Evolutionary conservation across 2,797 vertebrate species (phyloP), one percentile per base, ranked within the genome.

Genomic region (Cygnus olor): DNA sequence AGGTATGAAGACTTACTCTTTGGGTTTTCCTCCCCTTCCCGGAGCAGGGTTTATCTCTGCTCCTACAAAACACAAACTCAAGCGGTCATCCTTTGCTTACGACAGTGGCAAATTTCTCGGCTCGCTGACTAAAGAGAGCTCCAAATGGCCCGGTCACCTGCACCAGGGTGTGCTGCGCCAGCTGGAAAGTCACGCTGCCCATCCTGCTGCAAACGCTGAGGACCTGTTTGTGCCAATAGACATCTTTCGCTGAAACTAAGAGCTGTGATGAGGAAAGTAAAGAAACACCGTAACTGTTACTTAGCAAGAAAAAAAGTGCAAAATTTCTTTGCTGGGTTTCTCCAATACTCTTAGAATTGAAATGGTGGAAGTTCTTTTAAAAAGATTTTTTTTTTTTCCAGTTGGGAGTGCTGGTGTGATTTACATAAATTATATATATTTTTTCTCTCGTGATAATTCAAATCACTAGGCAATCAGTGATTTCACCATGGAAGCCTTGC

Each of bases 61-160:
- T 57, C 7, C 36, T 73, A 24, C 11, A 1, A 40, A 14, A 17
- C 5, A 3, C 36, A 81, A 92, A 30, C 22, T 44, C 5, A 58
- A 72, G 21, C 0, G 40, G 42, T 11, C 53, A 49, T 20, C 30
- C 18, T 80, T 54, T 44, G 7, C 54, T 72, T 66, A 38, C 2
- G 18, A 14, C 0, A 14, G 28, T 10, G 38, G 25, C 11, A 78
- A 68, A 56, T 34, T 44, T 68, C 32, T 82, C 64, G 60, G 36
- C 18, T 89, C 13, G 4, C 14, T 4, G 14, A 9, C 5, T n/a
- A 0, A 17, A 76, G 30, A 76, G 76, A 54, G 13, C 11, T 71
- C 54, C 60, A 21, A 44, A n/a, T 3, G 15, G 65, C 49, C 38
- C 1, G 0, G 8, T 61, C 17, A 32, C 32, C 7, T 56, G 40